Percentiles rank a stretch among this genome's conserved stretches.
These are phyloP conservation scores for Brachyistius frenatus DNA, from an alignment of 2,113 vertebrate species.

Conservation along the genomic window DNA sequence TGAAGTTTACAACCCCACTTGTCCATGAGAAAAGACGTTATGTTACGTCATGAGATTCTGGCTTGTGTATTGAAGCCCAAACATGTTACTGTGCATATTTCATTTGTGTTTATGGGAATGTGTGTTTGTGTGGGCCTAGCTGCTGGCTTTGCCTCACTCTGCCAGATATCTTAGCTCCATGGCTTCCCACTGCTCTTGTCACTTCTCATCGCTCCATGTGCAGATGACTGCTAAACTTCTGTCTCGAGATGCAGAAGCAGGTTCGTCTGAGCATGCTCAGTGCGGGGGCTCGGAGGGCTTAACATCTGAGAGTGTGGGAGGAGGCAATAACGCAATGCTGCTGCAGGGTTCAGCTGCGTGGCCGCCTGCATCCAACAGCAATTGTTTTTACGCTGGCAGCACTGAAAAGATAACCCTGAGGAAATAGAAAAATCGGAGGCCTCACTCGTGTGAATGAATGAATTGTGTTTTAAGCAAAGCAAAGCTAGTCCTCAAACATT, in stretches of 20 bases:
- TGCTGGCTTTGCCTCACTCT: conserved; percentile 34
- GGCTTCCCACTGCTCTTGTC: conserved; percentile 58
- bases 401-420: not conserved
- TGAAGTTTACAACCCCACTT: not conserved
- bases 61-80: not conserved
- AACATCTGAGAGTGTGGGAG: conserved; percentile 55
- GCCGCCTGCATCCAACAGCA: conserved; percentile 35
- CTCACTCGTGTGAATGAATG: not conserved
- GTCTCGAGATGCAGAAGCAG: conserved; percentile 39
- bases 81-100: too few species aligned
- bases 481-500: too few species aligned
- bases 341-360: conserved; percentile 46
- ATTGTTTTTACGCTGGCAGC: conserved; percentile 20
- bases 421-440: conserved; percentile 2
- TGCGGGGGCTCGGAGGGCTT: conserved; percentile 42
- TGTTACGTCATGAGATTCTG: too few species aligned
- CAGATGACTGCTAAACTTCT: conserved; percentile 51
- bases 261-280: conserved; percentile 57
- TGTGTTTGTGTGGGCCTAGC: conserved; percentile 30
- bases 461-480: too few species aligned
- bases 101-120: not conserved
- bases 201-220: conserved; percentile 44
- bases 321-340: conserved; percentile 16
- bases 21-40: not conserved
- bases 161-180: conserved; percentile 39